Evolutionary conservation across 2,888 invertebrate species (phyloP), one percentile per base, ranked within the genome.

Genomic region (Drosophila anomelani): DNA sequence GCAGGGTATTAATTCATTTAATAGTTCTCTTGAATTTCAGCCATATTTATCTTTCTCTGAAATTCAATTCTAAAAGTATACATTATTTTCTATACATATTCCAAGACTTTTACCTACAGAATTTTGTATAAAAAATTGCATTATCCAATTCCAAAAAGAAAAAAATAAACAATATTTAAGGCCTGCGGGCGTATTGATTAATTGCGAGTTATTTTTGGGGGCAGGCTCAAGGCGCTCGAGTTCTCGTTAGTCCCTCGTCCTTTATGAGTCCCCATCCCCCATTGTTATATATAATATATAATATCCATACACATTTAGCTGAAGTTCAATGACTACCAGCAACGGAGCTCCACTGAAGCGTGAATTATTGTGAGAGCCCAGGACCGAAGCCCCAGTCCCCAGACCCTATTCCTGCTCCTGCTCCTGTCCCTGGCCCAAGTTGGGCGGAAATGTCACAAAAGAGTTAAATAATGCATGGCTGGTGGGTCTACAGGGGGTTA

Each of bases 261-360:
- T 7, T 17, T 60, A 13, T 32, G 15, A n/a, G n/a, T 4, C 17
- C 23, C 15, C 64, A 13, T 1, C 32, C 41, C 17, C 34, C 17
- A 0, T n/a, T 17, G 38, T 38, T 61, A 61, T 20, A 61, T 43
- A 43, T 43, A 43, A 46, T 26, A 44, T 44, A 62, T 62, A 58
- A 49, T 56, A 41, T 43, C 38, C 55, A 36, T 34, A 51, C 46
- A 53, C 75, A 72, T 71, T 79, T 69, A 23, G 67, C 71, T 80
- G 60, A 88, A 85, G 88, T 88, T 83, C 84, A 88, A 84, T 85
- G 88, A 88, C 88, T 85, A 88, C 72, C 79, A 76, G 80, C 76
- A 80, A 75, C 71, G 75, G 58, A 75, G 74, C 79, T 64, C 66
- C 69, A 88, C 76, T 86, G 76, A 78, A 75, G 85, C 86, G 84